phyloP scores from a whole-genome alignment of 2,888 invertebrate species.

The Drosophila subquinaria region DNA sequence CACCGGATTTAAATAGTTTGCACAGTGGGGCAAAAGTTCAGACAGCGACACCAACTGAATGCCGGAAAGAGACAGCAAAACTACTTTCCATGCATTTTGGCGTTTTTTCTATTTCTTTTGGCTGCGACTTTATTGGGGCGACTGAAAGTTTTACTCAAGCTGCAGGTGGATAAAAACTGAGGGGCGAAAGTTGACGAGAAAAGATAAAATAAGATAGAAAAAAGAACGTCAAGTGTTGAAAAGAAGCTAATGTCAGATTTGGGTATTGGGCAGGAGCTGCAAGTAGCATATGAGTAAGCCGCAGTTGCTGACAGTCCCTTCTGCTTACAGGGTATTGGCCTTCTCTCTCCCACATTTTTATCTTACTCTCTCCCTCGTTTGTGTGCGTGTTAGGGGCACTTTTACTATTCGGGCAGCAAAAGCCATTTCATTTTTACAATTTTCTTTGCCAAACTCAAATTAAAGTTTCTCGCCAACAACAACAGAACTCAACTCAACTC shows the following conservation, averaged over 20 bases:
- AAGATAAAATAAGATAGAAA: not conserved
- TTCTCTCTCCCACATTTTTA: not conserved
- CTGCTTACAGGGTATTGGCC: conserved; percentile 33
- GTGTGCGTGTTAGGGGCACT: conserved; percentile 10
- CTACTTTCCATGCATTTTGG: conserved; percentile 33
- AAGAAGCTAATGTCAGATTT: conserved; percentile 58
- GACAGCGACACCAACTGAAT: conserved; percentile 25
- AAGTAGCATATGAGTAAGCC: conserved; percentile 46
- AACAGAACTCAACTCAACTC: conserved; percentile 14
- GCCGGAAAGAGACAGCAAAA: conserved; percentile 28
- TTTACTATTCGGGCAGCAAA: conserved; percentile 14
- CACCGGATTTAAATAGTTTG: conserved; percentile 77
- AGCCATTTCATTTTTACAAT: conserved; percentile 44
- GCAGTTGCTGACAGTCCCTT: conserved; percentile 39
- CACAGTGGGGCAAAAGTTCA: conserved; percentile 47
- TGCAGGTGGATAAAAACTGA: conserved; percentile 37
- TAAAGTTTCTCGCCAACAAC: conserved; percentile 61
- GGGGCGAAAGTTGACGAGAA: no score
- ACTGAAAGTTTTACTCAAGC: conserved; percentile 41
- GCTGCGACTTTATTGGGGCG: conserved; percentile 29
- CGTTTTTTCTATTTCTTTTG: conserved; percentile 18
- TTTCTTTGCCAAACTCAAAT: conserved; percentile 67
- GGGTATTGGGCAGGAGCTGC: conserved; percentile 19
- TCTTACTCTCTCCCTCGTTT: no score
- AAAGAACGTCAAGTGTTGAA: conserved; percentile 44